These are phyloP conservation scores for Papilio xuthus DNA, from an alignment of 1,140 invertebrate species.

Conservation along the genomic window DNA sequence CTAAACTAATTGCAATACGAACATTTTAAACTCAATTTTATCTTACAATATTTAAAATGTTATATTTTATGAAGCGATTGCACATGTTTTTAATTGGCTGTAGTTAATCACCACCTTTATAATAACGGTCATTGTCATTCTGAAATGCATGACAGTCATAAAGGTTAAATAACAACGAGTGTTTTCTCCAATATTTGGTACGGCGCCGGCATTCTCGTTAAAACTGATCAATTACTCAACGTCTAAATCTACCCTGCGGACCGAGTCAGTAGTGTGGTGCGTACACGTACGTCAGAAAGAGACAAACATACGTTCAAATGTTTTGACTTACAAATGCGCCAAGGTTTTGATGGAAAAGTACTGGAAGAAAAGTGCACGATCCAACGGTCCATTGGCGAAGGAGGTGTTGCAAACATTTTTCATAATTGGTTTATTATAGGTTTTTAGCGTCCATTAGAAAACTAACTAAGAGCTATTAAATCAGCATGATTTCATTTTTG, in stretches of 20 bases:
- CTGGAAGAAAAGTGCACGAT: conserved; percentile 62
- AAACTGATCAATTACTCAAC: conserved; percentile 34
- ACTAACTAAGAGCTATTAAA: background rate
- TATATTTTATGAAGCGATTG: background rate
- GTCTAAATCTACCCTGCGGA: conserved; percentile 33
- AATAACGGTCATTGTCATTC: conserved; percentile 2
- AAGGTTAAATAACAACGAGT: conserved; percentile 17
- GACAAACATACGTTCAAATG: conserved; percentile 41
- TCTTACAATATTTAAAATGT: background rate
- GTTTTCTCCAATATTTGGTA: conserved; percentile 35
- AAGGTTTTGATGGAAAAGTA: conserved; percentile 67
- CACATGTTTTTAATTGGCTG: conserved; percentile 12
- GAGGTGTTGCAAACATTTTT: conserved; percentile 55
- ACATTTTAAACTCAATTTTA: background rate
- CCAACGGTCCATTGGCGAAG: conserved; percentile 44
- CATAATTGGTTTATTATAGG: conserved; percentile 2
- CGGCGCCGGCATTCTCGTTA: conserved; percentile 31
- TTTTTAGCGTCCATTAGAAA: conserved; percentile 1
- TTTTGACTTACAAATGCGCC: conserved; percentile 52
- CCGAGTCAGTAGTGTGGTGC: background rate
- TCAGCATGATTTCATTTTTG: conserved; percentile 11
- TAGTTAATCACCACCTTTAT: background rate
- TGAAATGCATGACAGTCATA: conserved; percentile 8
- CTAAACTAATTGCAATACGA: background rate
- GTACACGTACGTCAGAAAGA: conserved; percentile 27